phyloP scores from a whole-genome alignment of 2,113 vertebrate genomes.

The Thermophis baileyi region DNA sequence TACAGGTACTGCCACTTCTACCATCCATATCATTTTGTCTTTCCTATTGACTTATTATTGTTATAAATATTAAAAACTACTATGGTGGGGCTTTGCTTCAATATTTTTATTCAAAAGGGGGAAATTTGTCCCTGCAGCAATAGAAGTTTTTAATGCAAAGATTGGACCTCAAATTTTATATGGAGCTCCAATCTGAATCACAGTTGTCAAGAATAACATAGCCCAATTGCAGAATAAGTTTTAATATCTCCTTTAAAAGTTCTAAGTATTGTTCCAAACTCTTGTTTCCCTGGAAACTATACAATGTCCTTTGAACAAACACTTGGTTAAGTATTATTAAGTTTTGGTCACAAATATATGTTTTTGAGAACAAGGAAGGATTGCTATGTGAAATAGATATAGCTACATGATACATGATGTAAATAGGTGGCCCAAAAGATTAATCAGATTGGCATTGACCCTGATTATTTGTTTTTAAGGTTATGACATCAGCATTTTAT shows the following conservation, averaged over 20 bases:
- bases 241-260: background rate
- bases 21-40: too few species aligned
- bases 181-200: background rate
- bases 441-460: background rate
- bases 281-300: background rate
- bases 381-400: background rate
- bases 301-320: background rate
- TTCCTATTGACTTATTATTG: too few species aligned
- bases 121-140: background rate
- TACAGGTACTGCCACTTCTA: too few species aligned
- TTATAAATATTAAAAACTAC: background rate
- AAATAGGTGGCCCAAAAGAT: background rate
- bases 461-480: background rate
- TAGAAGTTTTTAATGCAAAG: background rate
- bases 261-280: background rate
- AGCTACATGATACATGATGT: background rate
- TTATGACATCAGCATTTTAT: background rate
- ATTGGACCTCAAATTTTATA: background rate
- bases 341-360: background rate
- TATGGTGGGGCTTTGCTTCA: background rate
- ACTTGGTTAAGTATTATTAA: background rate
- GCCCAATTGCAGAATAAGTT: background rate
- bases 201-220: background rate
- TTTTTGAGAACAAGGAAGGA: background rate
- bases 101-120: background rate